Evolutionary conservation across 2,888 invertebrate species (phyloP).

Genomic region (Hydraecia micacea): DNA sequence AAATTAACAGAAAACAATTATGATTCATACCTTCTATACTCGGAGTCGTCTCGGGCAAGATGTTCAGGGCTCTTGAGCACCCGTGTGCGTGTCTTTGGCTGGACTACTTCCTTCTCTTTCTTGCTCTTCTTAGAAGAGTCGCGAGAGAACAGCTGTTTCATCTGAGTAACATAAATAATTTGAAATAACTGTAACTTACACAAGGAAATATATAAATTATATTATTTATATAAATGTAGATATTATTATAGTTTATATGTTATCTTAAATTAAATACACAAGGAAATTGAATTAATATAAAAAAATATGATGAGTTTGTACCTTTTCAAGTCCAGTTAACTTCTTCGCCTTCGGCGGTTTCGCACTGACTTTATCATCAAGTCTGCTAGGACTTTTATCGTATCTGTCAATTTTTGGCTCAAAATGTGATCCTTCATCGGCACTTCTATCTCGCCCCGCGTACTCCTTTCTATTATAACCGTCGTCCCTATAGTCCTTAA

Average conservation of each 20-base stretch:
- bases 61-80: conserved; percentile 90
- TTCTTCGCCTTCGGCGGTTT: conserved; percentile 92
- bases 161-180: conserved; percentile 76
- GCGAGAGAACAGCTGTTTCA: conserved; percentile 94
- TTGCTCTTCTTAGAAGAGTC: conserved; percentile 92
- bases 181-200: not conserved
- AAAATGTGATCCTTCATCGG: conserved; percentile 92
- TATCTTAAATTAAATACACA: too few species aligned
- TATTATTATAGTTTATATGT: too few species aligned
- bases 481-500: conserved; percentile 81
- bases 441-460: conserved; percentile 88
- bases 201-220: too few species aligned
- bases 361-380: conserved; percentile 88
- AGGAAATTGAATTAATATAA: not conserved
- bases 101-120: conserved; percentile 91
- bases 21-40: conserved; percentile 79
- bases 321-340: conserved; percentile 93
- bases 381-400: conserved; percentile 87
- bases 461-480: conserved; percentile 84
- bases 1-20: not conserved
- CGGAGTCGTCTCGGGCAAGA: conserved; percentile 87
- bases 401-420: conserved; percentile 92
- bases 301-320: conserved; percentile 66
- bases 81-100: conserved; percentile 89
- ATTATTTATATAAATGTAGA: too few species aligned